Conservation (phyloP, 1,140 invertebrate genomes). For the Trichomalopsis sarcophagae region DNA sequence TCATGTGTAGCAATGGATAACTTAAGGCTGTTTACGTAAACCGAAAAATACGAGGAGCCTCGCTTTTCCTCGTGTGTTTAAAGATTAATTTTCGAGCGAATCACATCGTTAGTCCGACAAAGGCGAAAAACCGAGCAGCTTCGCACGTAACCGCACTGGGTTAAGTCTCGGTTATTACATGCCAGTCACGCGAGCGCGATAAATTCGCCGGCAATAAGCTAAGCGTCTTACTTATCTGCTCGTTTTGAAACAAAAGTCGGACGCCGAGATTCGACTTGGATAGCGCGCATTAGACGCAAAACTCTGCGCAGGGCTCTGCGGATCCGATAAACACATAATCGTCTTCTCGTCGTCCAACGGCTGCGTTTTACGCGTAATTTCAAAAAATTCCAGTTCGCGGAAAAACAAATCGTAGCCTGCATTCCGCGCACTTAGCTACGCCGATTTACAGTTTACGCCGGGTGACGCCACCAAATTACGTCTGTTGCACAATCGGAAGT, state of each 20-base stretch:
- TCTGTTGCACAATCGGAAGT: slow-evolving; percentile 34
- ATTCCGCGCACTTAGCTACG: neutral
- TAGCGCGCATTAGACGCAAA: neutral
- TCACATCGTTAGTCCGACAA: neutral
- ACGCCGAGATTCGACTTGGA: neutral
- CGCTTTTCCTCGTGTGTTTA: neutral
- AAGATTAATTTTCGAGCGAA: neutral
- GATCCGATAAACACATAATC: no score
- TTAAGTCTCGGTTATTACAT: neutral
- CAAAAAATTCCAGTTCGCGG: neutral
- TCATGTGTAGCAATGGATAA: neutral
- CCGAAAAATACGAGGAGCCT: neutral
- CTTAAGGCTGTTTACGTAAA: neutral
- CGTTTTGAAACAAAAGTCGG: neutral
- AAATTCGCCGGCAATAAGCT: neutral
- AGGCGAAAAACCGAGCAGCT: neutral
- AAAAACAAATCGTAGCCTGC: neutral
- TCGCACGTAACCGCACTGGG: neutral
- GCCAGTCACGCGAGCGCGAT: neutral
- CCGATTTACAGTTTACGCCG: neutral
- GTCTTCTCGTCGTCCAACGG: no score
- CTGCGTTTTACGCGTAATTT: neutral
- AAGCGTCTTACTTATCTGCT: slow-evolving; percentile 5
- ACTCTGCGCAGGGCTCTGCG: no score
- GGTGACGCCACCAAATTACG: neutral